These are phyloP conservation scores for Xyrichtys novacula DNA, from an alignment of 2,797 vertebrate species.

Conservation along the genomic window DNA sequence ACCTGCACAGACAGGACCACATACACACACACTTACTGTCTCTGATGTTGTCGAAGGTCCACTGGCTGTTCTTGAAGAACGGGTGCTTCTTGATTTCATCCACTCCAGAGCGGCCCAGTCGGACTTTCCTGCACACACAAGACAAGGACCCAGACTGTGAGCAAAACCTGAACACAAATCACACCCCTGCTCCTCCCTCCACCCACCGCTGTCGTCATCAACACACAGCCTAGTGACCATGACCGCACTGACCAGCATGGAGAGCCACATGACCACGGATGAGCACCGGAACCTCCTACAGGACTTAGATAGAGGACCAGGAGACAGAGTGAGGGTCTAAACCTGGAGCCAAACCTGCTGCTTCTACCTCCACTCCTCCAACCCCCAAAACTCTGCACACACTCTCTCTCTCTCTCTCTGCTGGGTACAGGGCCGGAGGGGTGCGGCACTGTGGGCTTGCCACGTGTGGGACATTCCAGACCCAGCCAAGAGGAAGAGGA, in stretches of 20 bases:
- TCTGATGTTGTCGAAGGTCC: slow-evolving; percentile 97
- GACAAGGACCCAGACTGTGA: slow-evolving; percentile 58
- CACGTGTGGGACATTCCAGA: slow-evolving; percentile 88
- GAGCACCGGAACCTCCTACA: slow-evolving; percentile 46
- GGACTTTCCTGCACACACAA: slow-evolving; percentile 90
- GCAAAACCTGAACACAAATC: slow-evolving; percentile 39
- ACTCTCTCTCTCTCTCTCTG: slow-evolving; percentile 32
- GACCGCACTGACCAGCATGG: slow-evolving; percentile 68
- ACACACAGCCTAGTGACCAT: slow-evolving; percentile 57
- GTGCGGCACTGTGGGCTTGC: slow-evolving; percentile 83
- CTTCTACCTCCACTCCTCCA: slow-evolving; percentile 18
- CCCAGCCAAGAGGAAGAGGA: slow-evolving; percentile 68
- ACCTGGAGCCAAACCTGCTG: slow-evolving; percentile 29
- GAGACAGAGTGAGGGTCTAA: slow-evolving; percentile 29
- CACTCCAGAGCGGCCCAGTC: slow-evolving; percentile 90
- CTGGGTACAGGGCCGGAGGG: slow-evolving; percentile 71
- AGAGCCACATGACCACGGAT: slow-evolving; percentile 60
- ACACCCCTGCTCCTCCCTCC: slow-evolving; percentile 36
- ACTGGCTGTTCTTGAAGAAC: slow-evolving; percentile 98
- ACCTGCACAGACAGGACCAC: slow-evolving; percentile 18
- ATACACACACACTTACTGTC: slow-evolving; percentile 89
- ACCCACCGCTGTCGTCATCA: slow-evolving; percentile 59
- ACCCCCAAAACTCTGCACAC: slow-evolving; percentile 16
- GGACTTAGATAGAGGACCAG: slow-evolving; percentile 40
- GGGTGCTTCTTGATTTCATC: slow-evolving; percentile 93